Evolutionary conservation across 2,888 invertebrate species (phyloP).

Genomic region (Melangyna quadrimaculata): DNA sequence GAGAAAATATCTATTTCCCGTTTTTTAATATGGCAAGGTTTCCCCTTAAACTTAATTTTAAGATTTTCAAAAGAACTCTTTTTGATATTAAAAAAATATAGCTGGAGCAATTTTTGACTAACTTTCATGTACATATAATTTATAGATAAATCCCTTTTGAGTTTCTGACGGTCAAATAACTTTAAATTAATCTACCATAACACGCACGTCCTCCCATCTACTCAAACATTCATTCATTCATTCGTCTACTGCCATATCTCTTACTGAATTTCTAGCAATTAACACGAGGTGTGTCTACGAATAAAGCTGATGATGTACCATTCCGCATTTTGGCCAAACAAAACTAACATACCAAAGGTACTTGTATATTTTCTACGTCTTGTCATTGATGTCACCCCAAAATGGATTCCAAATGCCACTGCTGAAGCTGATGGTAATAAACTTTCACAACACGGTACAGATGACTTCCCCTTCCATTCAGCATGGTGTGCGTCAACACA

Average conservation of each 20-base stretch:
- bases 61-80: too few species aligned
- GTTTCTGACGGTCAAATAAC: slow-evolving; percentile 1
- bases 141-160: neutral
- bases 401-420: slow-evolving; percentile 31
- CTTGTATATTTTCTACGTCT: neutral
- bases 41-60: too few species aligned
- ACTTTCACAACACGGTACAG: slow-evolving; percentile 61
- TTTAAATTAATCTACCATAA: slow-evolving; percentile 23
- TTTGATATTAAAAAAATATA: too few species aligned
- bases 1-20: too few species aligned
- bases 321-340: neutral
- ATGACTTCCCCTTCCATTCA: slow-evolving; percentile 25
- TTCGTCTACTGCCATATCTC: neutral
- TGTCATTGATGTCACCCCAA: slow-evolving; percentile 37
- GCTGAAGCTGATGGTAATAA: slow-evolving; percentile 48
- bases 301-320: slow-evolving; percentile 34
- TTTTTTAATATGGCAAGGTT: too few species aligned
- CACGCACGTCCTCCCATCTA: neutral
- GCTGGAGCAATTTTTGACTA: too few species aligned
- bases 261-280: slow-evolving; percentile 39
- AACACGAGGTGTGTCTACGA: slow-evolving; percentile 62
- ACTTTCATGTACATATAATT: too few species aligned
- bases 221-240: neutral
- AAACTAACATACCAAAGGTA: neutral
- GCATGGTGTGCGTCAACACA: slow-evolving; percentile 32